Conservation (phyloP, 2,797 vertebrate genomes). For the Pseudochirops cupreus region DNA sequence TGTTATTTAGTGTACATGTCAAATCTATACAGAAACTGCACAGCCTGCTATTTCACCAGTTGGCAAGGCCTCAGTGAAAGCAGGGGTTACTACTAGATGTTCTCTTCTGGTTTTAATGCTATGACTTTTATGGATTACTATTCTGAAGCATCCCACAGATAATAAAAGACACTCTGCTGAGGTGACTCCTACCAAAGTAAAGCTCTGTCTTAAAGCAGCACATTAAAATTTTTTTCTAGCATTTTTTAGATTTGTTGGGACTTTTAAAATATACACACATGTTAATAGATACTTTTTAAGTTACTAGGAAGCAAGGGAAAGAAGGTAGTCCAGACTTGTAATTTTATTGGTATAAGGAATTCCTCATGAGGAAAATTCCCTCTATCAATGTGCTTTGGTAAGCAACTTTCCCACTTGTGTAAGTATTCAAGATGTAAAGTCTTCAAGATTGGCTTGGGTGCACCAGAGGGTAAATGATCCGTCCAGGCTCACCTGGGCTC, state of each 20-base stretch:
- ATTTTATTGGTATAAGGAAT: not conserved
- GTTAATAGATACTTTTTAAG: conserved; percentile 57
- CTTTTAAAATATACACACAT: conserved; percentile 12
- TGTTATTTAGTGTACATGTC: not conserved
- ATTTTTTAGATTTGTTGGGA: not conserved
- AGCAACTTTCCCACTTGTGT: not conserved
- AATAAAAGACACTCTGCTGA: conserved; percentile 1
- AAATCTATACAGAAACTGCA: not conserved
- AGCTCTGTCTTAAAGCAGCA: conserved; percentile 37
- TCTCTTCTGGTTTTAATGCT: not conserved
- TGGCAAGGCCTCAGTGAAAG: not conserved
- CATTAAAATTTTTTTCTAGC: conserved; percentile 44
- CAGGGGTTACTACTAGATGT: not conserved
- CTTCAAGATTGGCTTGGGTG: not conserved
- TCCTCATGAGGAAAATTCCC: not conserved
- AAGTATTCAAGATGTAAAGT: not conserved
- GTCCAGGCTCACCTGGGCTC: not conserved
- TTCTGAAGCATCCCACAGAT: not conserved
- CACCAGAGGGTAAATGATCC: not conserved
- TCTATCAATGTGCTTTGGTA: not conserved
- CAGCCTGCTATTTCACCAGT: not conserved
- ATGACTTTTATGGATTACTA: not conserved
- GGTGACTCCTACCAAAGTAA: conserved; percentile 18
- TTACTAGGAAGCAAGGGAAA: not conserved
- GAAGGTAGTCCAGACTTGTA: not conserved